Evolutionary conservation across 2,797 vertebrate genomes (phyloP).

Genomic region (Austrolebias charrua): DNA sequence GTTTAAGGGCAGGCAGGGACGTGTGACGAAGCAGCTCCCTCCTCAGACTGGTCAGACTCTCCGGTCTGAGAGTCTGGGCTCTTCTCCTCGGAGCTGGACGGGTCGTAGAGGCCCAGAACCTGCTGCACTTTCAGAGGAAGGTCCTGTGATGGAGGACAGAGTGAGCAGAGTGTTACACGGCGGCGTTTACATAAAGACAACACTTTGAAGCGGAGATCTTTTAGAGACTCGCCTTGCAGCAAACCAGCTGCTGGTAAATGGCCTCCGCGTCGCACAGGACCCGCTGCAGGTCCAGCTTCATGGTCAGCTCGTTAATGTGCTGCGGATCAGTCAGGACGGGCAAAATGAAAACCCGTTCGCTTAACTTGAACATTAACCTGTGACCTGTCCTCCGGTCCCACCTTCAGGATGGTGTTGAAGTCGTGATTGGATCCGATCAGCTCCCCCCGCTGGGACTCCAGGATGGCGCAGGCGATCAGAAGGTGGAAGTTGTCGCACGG

Average conservation of each 20-base stretch:
- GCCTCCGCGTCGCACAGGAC: slow-evolving; percentile 81
- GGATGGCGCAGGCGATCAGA: slow-evolving; percentile 87
- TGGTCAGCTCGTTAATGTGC: slow-evolving; percentile 92
- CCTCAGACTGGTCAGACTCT: slow-evolving; percentile 68
- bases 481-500: slow-evolving; percentile 91
- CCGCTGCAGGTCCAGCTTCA: slow-evolving; percentile 87
- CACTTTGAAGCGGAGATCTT: no score
- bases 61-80: slow-evolving; percentile 66
- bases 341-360: neutral
- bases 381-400: slow-evolving; percentile 36
- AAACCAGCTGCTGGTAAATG: slow-evolving; percentile 81
- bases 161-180: neutral
- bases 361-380: neutral
- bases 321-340: slow-evolving; percentile 48
- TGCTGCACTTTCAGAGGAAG: slow-evolving; percentile 85
- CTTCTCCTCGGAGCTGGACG: slow-evolving; percentile 60
- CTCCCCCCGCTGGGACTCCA: slow-evolving; percentile 86
- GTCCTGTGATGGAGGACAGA: slow-evolving; percentile 75
- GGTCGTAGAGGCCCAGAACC: slow-evolving; percentile 79
- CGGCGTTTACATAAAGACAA: no score
- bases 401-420: slow-evolving; percentile 94
- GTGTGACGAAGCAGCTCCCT: slow-evolving; percentile 55
- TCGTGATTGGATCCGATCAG: slow-evolving; percentile 89
- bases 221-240: slow-evolving; percentile 70
- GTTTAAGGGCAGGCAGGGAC: slow-evolving; percentile 66